Conservation (phyloP, 1,140 invertebrate genomes). For the Drosophila bipectinata region DNA sequence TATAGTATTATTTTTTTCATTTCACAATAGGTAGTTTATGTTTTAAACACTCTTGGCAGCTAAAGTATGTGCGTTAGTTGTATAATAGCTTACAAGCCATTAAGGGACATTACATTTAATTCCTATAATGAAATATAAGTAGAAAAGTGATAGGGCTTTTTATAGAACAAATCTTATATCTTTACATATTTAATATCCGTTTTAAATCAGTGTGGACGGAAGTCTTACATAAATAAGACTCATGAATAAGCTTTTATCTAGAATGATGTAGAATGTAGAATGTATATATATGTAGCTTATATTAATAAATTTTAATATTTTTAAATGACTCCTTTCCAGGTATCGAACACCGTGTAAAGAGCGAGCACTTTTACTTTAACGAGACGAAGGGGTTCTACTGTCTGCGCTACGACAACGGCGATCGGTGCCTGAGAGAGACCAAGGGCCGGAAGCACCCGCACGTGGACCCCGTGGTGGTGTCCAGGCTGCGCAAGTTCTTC, state of each 20-base stretch:
- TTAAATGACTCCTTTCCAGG: conserved; percentile 42
- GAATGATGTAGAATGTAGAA: too few relatives aligned
- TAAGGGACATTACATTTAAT: too few relatives aligned
- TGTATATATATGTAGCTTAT: too few relatives aligned
- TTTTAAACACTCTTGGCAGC: not conserved
- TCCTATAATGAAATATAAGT: too few relatives aligned
- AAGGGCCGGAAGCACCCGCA: conserved; percentile 97
- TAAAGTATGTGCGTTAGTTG: not conserved
- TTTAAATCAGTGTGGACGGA: too few relatives aligned
- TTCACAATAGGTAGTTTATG: not conserved
- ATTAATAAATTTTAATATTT: not conserved
- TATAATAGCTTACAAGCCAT: too few relatives aligned
- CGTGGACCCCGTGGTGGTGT: conserved; percentile 92
- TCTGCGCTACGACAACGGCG: conserved; percentile 92
- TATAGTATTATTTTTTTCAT: not conserved
- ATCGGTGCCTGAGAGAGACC: conserved; percentile 96
- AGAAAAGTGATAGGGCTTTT: too few relatives aligned
- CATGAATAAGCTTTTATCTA: too few relatives aligned
- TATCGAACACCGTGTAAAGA: conserved; percentile 88
- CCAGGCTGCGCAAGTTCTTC: conserved; percentile 96
- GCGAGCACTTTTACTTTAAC: conserved; percentile 98
- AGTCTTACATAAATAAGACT: too few relatives aligned
- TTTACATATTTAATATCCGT: too few relatives aligned
- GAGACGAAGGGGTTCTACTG: conserved; percentile 99
- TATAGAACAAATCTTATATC: too few relatives aligned